Conservation (phyloP, 1,140 invertebrate species). For the Parapsyche elsis region DNA sequence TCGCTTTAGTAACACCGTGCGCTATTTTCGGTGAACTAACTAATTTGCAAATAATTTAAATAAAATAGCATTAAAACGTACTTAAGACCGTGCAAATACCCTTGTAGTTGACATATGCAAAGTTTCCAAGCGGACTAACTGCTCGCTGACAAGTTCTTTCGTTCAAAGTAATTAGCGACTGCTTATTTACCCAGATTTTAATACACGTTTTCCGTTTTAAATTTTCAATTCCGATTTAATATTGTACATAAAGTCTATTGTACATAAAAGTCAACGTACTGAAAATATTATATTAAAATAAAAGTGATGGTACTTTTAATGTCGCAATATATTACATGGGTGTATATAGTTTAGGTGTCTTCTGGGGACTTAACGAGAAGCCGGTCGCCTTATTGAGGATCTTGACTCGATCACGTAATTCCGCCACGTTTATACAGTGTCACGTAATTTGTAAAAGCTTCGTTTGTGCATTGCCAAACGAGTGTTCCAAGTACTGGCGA, state of each 20-base stretch:
- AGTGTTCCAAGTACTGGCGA: too few relatives aligned
- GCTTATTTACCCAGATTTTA: slow-evolving; percentile 8
- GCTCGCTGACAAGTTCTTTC: slow-evolving; percentile 28
- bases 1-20: too few relatives aligned
- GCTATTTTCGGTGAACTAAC: neutral
- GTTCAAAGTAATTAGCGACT: slow-evolving; percentile 21
- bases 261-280: neutral
- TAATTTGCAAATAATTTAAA: slow-evolving; percentile 16
- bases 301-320: too few relatives aligned
- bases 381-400: neutral
- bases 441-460: slow-evolving; percentile 41
- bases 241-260: neutral
- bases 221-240: neutral
- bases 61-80: slow-evolving; percentile 9
- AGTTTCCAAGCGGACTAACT: slow-evolving; percentile 16
- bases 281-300: too few relatives aligned
- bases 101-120: slow-evolving; percentile 35
- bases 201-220: neutral
- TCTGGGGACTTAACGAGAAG: neutral
- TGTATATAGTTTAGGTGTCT: too few relatives aligned
- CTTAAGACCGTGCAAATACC: slow-evolving; percentile 10
- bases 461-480: neutral
- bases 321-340: too few relatives aligned
- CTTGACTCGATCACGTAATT: slow-evolving; percentile 38
- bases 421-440: slow-evolving; percentile 35